A percentile compares a stretch with the other conserved stretches of the same genome.
These are phyloP conservation scores for Eupithecia pulchellata DNA, from an alignment of 2,888 invertebrate genomes.

Conservation along the genomic window DNA sequence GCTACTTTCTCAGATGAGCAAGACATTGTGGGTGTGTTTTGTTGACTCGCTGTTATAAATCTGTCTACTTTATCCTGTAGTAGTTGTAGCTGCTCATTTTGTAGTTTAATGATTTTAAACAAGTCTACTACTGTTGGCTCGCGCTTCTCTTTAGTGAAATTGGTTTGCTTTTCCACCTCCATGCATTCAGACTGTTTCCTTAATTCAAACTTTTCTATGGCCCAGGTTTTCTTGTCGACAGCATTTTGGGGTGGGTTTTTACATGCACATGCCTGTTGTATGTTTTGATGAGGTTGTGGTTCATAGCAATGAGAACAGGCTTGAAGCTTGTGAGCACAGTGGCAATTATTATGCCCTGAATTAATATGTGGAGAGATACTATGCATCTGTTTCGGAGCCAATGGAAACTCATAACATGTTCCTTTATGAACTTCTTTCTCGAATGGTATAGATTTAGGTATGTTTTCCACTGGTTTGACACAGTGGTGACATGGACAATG, in stretches of 20 bases:
- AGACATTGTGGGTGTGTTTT: slow-evolving; percentile 57
- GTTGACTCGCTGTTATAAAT: slow-evolving; percentile 67
- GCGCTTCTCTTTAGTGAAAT: slow-evolving; percentile 68
- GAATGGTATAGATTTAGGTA: slow-evolving; percentile 27
- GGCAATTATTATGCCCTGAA: slow-evolving; percentile 25
- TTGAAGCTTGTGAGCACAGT: slow-evolving; percentile 39
- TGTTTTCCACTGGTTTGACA: slow-evolving; percentile 45
- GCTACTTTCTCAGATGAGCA: slow-evolving; percentile 65
- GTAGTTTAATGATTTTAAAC: slow-evolving; percentile 87
- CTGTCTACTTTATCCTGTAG: slow-evolving; percentile 88
- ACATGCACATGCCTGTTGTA: slow-evolving; percentile 46
- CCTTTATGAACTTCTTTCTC: slow-evolving; percentile 10
- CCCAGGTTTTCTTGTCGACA: slow-evolving; percentile 72
- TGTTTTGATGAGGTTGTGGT: slow-evolving; percentile 35
- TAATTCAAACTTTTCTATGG: slow-evolving; percentile 70
- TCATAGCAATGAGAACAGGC: slow-evolving; percentile 47
- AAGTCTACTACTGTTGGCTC: slow-evolving; percentile 86
- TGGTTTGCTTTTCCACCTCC: slow-evolving; percentile 66
- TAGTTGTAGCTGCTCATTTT: slow-evolving; percentile 87
- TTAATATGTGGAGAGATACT: background rate
- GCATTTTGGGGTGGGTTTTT: slow-evolving; percentile 54
- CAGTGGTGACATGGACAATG: slow-evolving; percentile 70
- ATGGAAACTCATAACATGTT: slow-evolving; percentile 23
- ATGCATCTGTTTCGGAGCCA: slow-evolving; percentile 1
- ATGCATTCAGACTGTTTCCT: slow-evolving; percentile 55